These are phyloP conservation scores for Eufriesea mexicana DNA, from an alignment of 1,140 invertebrate genomes.

Conservation along the genomic window DNA sequence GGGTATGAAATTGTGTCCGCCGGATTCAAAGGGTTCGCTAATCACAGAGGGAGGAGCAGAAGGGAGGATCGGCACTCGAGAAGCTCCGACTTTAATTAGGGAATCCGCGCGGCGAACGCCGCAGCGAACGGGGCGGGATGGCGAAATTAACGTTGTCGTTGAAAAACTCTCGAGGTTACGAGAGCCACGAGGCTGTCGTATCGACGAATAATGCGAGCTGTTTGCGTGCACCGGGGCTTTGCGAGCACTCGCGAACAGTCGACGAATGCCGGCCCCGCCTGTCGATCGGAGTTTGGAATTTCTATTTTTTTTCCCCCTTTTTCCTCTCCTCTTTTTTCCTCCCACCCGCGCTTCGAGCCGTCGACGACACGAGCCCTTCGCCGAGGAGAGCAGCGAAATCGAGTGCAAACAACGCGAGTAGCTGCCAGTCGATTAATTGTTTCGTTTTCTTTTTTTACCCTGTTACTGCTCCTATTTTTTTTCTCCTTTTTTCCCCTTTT, in stretches of 20 bases:
- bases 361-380: conserved; percentile 24
- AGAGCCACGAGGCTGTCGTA: conserved; percentile 30
- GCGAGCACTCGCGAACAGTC: conserved; percentile 35
- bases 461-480: too few species aligned
- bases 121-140: not conserved
- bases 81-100: conserved; percentile 47
- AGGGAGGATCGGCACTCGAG: not conserved
- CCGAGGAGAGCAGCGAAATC: conserved; percentile 25
- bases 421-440: conserved; percentile 28
- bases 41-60: not conserved
- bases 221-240: conserved; percentile 17
- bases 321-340: not conserved
- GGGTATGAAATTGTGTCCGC: conserved; percentile 30
- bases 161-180: conserved; percentile 44
- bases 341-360: not conserved
- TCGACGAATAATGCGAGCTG: conserved; percentile 35
- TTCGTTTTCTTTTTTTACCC: not conserved
- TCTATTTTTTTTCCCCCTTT: not conserved
- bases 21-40: conserved; percentile 27
- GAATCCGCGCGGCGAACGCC: not conserved
- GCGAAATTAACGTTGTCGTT: conserved; percentile 42
- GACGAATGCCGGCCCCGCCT: not conserved
- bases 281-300: conserved; percentile 27
- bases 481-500: not conserved
- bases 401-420: conserved; percentile 37